Conservation (phyloP, 2,113 vertebrate genomes). For the Puma concolor region DNA sequence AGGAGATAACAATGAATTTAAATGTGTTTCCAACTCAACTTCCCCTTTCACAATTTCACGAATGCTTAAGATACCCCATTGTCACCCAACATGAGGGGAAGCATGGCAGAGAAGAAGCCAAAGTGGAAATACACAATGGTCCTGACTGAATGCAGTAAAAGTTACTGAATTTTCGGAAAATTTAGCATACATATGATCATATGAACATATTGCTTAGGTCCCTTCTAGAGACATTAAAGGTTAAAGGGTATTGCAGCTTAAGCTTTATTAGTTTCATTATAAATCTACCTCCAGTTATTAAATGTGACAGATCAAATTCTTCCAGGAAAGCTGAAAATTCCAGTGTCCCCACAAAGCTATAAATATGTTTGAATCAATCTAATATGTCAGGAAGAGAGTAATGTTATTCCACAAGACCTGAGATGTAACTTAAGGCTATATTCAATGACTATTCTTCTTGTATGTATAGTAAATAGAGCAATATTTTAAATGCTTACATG, state of each 20-base stretch:
- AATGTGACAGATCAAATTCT: neutral
- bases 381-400: neutral
- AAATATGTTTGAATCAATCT: neutral
- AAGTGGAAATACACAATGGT: neutral
- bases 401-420: neutral
- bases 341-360: neutral
- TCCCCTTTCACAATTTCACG: neutral
- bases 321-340: neutral
- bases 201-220: neutral
- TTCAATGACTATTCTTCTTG: neutral
- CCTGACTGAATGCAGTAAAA: neutral
- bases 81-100: neutral
- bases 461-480: neutral
- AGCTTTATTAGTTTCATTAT: neutral
- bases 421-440: neutral
- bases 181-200: neutral
- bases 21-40: neutral
- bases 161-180: neutral
- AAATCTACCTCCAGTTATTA: neutral
- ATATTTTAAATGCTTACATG: neutral
- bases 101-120: neutral
- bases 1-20: neutral
- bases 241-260: neutral
- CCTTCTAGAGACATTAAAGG: neutral
- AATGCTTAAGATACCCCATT: neutral